These are phyloP conservation scores for Chondrosia reniformis DNA, from an alignment of 37 sponge, comb jelly and placozoan species.

Conservation along the genomic window DNA sequence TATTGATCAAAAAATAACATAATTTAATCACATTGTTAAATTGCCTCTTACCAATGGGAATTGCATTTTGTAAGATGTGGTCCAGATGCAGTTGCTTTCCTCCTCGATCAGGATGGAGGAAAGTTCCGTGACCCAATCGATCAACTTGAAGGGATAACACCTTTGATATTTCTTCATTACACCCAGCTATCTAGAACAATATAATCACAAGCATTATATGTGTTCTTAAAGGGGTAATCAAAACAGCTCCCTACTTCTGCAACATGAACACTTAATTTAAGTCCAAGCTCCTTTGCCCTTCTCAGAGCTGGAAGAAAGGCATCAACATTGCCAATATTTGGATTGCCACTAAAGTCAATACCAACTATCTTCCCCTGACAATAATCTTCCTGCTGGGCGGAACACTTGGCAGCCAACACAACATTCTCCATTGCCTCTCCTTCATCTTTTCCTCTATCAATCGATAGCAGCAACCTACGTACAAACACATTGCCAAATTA, in stretches of 20 bases:
- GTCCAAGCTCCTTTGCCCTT: constrained; percentile 48
- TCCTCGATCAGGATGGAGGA: constrained; percentile 42
- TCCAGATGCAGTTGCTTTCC: constrained; percentile 45
- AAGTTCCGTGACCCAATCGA: constrained; percentile 81
- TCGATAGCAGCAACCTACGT: constrained; percentile 67
- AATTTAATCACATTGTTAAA: too few species aligned
- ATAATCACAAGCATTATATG: not conserved
- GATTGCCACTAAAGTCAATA: constrained; percentile 84
- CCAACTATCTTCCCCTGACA: constrained; percentile 58
- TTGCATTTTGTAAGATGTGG: constrained; percentile 28
- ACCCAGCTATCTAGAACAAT: not conserved
- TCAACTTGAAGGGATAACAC: constrained; percentile 50
- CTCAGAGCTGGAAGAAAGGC: constrained; percentile 49
- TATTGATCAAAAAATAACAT: too few species aligned
- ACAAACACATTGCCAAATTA: too few species aligned
- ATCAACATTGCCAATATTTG: constrained; percentile 41
- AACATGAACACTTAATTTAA: constrained; percentile 65
- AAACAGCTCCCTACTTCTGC: constrained; percentile 45
- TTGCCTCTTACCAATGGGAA: constrained; percentile 78
- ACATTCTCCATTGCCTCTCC: constrained; percentile 70
- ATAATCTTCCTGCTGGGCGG: not conserved
- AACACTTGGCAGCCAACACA: constrained; percentile 48
- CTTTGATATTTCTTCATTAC: constrained; percentile 36
- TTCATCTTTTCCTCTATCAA: constrained; percentile 59
- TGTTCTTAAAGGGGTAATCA: not conserved